Evolutionary conservation across 2,797 vertebrate species (phyloP).

Genomic region (Melanotaenia boesemani): DNA sequence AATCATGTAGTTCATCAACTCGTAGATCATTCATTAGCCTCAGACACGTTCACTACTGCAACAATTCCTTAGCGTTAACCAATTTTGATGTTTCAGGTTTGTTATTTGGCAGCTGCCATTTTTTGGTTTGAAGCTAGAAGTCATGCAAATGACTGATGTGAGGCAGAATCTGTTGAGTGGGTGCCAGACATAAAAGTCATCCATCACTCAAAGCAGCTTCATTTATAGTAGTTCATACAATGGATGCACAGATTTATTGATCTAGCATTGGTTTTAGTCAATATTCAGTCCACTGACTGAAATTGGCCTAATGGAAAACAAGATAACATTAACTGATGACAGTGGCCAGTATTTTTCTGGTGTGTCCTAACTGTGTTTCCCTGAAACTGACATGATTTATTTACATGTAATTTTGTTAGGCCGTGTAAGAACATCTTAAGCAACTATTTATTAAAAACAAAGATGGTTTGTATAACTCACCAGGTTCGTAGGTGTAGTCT

Average conservation of each 20-base stretch:
- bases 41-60: no score
- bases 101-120: no score
- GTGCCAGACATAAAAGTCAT: neutral
- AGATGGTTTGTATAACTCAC: conserved; percentile 77
- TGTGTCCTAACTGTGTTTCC: no score
- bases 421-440: no score
- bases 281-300: neutral
- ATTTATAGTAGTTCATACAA: neutral
- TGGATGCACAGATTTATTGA: neutral
- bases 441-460: neutral
- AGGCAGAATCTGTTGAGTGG: neutral
- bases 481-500: conserved; percentile 92
- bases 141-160: neutral
- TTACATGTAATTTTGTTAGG: no score
- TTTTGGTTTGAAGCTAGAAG: neutral
- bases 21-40: no score
- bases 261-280: neutral
- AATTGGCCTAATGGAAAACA: neutral
- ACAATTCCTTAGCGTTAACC: no score
- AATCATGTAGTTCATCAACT: no score
- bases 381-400: no score
- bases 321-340: no score
- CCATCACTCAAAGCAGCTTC: neutral
- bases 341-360: no score
- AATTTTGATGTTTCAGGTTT: no score